Conservation (phyloP, 1,140 invertebrate genomes). For the Cataglyphis hispanica region DNA sequence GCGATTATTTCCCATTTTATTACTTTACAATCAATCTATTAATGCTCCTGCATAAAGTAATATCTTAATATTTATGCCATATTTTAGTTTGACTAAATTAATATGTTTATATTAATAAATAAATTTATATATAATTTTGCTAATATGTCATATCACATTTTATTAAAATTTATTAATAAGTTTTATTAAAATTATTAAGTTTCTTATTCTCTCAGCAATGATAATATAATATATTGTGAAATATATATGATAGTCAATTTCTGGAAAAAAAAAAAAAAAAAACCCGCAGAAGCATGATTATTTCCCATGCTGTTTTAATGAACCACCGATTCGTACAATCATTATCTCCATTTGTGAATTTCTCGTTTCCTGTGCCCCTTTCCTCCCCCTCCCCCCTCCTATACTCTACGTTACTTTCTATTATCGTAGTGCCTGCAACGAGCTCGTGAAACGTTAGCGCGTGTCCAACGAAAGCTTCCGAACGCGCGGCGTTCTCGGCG, state of each 20-base stretch:
- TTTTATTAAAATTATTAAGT: not conserved
- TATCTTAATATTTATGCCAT: not conserved
- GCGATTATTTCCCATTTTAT: conserved; percentile 36
- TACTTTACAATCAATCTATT: conserved; percentile 35
- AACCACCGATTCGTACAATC: not conserved
- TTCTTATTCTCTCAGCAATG: not conserved
- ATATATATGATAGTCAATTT: not conserved
- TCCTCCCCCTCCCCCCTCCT: no score
- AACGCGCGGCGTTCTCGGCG: conserved; percentile 23
- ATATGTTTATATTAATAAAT: not conserved
- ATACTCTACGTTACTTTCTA: conserved; percentile 30
- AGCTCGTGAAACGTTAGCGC: conserved; percentile 37
- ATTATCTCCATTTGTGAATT: conserved; percentile 10
- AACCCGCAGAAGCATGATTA: not conserved
- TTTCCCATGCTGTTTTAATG: not conserved
- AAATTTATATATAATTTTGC: not conserved
- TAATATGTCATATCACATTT: not conserved
- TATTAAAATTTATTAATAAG: not conserved
- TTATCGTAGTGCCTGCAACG: conserved; percentile 1
- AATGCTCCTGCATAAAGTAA: conserved; percentile 1
- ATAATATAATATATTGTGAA: not conserved
- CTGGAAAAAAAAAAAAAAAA: not conserved
- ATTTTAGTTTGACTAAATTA: not conserved
- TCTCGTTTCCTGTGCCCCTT: conserved; percentile 12
- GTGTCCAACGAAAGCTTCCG: conserved; percentile 60